Base-by-base conservation (phyloP, 2,797 vertebrate species). In the Ciconia nigra region DNA sequence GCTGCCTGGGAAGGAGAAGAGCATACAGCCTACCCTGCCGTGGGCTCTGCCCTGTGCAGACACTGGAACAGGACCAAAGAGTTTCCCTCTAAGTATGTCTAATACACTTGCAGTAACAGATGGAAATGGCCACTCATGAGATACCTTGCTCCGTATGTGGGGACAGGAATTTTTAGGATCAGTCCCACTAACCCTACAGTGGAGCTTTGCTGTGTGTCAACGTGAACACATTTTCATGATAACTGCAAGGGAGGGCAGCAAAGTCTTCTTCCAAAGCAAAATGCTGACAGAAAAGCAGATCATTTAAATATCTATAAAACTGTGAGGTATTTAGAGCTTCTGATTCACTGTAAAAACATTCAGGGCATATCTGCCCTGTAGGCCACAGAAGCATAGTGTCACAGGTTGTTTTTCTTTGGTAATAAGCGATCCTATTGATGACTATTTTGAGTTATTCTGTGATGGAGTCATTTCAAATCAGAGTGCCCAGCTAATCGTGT, bases 241-340 rank as follows among this genome's bases (percentile, higher is more conserved):
- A 81, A 71, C 39, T 91, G 58, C 81, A 97, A 95, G 58, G 94
- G 35, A 96, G 65, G 83, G 94, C 89, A 96, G 87, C 72, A 94
- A 92, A 96, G 31, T 41, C 76, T 80, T 74, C 67, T 66, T 92
- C 39, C 54, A 51, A 74, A 86, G 39, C 61, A 91, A 61, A 86
- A 61, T 26, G 46, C 62, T 66, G 63, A 31, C 33, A 83, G 55
- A 79, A 42, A 88, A 73, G 29, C 24, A 73, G 10, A 31, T 67
- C 5, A 22, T 78, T 67, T 63, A 49, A 73, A 31, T 84, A 41
- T 13, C n/a, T 83, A 58, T 44, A 80, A 28, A 39, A 28, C 33
- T 29, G 7, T 11, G 31, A 87, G 54, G 29, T 39, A 55, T 85
- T 77, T 35, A 39, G 49, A 61, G 42, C 52, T 76, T 80, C 62